Evolutionary conservation across 1,140 invertebrate species (phyloP), one percentile per base, ranked within the genome.

Genomic region (Ridgeia piscesae): DNA sequence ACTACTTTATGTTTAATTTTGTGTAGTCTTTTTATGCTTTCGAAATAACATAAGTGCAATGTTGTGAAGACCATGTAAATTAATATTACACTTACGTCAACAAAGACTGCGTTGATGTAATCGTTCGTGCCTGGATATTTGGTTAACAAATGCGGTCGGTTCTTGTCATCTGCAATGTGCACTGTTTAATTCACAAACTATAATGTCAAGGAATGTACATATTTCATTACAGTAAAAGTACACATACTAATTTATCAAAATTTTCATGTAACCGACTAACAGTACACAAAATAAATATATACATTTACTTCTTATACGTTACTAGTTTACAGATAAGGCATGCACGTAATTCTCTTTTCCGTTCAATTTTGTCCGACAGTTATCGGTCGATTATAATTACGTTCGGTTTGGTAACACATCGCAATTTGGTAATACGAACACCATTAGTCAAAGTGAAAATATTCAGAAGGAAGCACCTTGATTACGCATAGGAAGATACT

Each of bases 91-190:
- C 92, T 35, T 89, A 92, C 92, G n/a, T 42, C 35, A 89, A 92
- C 92, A 35, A 92, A 92, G n/a, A 92, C 48, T 1, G 92, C 92
- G n/a, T 92, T 92, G 33, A 92, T 92, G 92, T 92, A 92, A 89
- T 92, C 88, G 33, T 92, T 89, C n/a, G 33, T 90, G 14, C 33
- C 89, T 6, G 89, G 35, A 31, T 2, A n/a, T 35, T 21, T 90
- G 89, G 33, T 90, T 90, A 33, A 90, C 33, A 34, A 33, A 33
- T 90, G 33, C 89, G 34, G 35, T 14, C 89, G 35, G 35, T 34
- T 34, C 89, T 34, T 90, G 34, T 34, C 89, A 33, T 35, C 35
- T 34, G 35, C n/a, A 35, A 17, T 21, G 33, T 33, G 11, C 11
- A 90, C 2, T 34, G 8, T 34, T 21, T 6, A 8, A 34, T 90